Evolutionary conservation across 2,797 vertebrate genomes (phyloP), one percentile per base, ranked within the genome.

Genomic region (Notamacropus eugenii): DNA sequence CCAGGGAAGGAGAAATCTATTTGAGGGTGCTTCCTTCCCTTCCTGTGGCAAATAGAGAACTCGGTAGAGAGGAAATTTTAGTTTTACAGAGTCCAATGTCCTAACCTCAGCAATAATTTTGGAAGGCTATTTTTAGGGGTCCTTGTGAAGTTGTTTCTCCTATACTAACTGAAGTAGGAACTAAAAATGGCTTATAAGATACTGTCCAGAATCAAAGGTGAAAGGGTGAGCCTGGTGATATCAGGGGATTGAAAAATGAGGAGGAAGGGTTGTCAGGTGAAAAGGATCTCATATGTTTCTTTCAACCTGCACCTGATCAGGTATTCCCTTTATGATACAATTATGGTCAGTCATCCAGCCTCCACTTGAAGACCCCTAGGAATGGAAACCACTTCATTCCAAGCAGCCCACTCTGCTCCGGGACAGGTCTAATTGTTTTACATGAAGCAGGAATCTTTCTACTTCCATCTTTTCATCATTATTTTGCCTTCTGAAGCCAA

Each of bases 1-100:
- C 95, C 91, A 94, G 87, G 90, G 67, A 95, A 93, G 54, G 55
- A 92, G 19, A 94, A 55, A 54, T 52, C 34, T 55, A 90, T 96
- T 67, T 46, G 52, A 91, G 54, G 93, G 19, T 62, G 5, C 24
- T 56, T 94, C 31, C 67, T 29, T n/a, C 22, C 24, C 46, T 54
- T 67, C 5, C 31, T 58, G 34, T 1, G 57, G 50, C 90, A 96
- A 93, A 31, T 91, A 93, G 91, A 13, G 55, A 91, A 46, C 28
- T 91, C 94, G 29, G 0, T 4, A 46, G 34, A 54, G 91, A 14
- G 54, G 92, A 92, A 96, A 96, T 90, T 16, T 50, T 40, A 46
- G 10, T 8, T 94, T 1, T 95, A 8, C 55, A 95, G 54, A 91
- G 59, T 87, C 67, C 82, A 40, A 95, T 52, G 56, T 10, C 29